Evolutionary conservation across 2,888 invertebrate genomes (phyloP), one percentile per base, ranked within the genome.

Genomic region (Diadromus collaris): DNA sequence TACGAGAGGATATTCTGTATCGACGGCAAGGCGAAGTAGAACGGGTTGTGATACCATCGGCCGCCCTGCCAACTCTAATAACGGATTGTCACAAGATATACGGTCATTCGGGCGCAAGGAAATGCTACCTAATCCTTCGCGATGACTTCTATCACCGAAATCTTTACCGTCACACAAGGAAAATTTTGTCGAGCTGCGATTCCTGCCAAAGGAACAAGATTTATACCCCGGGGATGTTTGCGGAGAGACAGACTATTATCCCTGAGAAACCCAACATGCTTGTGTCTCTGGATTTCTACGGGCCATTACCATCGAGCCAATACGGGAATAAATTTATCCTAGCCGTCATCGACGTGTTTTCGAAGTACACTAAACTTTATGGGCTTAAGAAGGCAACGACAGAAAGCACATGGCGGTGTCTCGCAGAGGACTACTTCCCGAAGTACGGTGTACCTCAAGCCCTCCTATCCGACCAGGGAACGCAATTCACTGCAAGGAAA

Each of bases 261-360:
- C 73, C 73, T 0, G 64, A 56, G 6, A 32, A 51, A 41, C 73
- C 75, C 6, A 46, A 68, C 0, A 68, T 68, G 32, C 27, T 75
- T 0, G 13, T 75, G 1, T 75, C 75, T 6, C 21, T 73, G 6
- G 73, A 73, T 13, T 64, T 51, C n/a, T 73, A 73, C 6, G 64
- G 73, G 9, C 60, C 58, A 9, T 29, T 73, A 24, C 73, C 73
- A 0, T 34, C 73, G 6, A 60, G 32, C 32, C 32, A 21, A 6
- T 64, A 46, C 6, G 73, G 73, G 1, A 65, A 56, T 2, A 54
- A 54, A 32, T 54, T 56, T 13, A 65, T 73, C 2, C 10, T 73
- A 4, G 73, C 58, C 2, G 60, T 48, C 3, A 73, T 73, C 1
- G 73, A 73, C n/a, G 73, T 58, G 0, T 73, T 73, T n/a, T 65